Percentiles rank a stretch among this genome's conserved stretches.
phyloP scores from a whole-genome alignment of 2,113 vertebrate species.

The Megaleporinus macrocephalus region DNA sequence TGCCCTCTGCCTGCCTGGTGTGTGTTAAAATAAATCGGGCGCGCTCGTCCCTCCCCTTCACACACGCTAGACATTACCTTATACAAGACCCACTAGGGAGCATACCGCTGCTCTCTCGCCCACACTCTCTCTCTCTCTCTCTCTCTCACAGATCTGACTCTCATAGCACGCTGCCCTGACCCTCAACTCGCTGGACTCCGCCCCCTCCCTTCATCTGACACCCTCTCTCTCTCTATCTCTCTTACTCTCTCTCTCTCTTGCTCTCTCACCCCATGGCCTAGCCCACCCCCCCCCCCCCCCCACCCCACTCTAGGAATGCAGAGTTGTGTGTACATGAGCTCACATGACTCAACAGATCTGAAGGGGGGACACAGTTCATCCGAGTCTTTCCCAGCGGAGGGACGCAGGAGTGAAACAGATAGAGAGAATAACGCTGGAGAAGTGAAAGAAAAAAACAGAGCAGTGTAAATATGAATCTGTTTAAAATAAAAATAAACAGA shows the following conservation, averaged over 20 bases:
- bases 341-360: constrained; percentile 98
- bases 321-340: constrained; percentile 93
- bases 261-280: too few relatives aligned
- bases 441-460: too few relatives aligned
- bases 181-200: constrained; percentile 46
- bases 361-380: constrained; percentile 75
- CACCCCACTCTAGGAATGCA: constrained; percentile 64
- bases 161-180: constrained; percentile 42
- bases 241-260: neutral
- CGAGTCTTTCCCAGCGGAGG: constrained; percentile 78
- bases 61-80: constrained; percentile 94
- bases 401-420: constrained; percentile 67
- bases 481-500: too few relatives aligned
- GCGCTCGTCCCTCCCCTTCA: constrained; percentile 80
- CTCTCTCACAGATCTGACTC: constrained; percentile 68
- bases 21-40: constrained; percentile 83
- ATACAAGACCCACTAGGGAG: constrained; percentile 87
- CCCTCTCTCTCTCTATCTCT: constrained; percentile 67
- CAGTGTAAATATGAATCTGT: too few relatives aligned
- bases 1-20: constrained; percentile 67
- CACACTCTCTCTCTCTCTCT: constrained; percentile 79
- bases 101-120: constrained; percentile 81
- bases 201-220: constrained; percentile 23
- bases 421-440: constrained; percentile 40
- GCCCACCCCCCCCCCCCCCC: constrained; percentile 57